A percentile compares a stretch with the other conserved stretches of the same genome.
phyloP scores from a whole-genome alignment of 2,797 vertebrate species.

The Poeciliopsis paucimaculata region DNA sequence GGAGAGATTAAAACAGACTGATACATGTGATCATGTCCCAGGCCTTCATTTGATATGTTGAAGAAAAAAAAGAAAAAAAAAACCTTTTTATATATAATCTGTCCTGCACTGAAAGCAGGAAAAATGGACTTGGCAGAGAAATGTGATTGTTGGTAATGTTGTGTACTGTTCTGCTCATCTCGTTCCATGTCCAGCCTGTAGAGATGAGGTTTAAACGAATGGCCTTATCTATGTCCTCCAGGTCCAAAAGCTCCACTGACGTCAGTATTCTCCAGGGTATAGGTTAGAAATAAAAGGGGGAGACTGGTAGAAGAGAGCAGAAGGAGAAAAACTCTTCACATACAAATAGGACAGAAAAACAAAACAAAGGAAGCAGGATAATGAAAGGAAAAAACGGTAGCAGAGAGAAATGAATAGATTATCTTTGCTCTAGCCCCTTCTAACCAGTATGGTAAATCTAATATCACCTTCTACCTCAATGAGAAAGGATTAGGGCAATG shows the following conservation, averaged over 20 bases:
- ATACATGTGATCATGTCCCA: background rate
- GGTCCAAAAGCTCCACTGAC: slow-evolving; percentile 71
- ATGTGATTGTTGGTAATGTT: slow-evolving; percentile 34
- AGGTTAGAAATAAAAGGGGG: slow-evolving; percentile 14
- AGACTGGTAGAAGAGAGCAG: slow-evolving; percentile 20
- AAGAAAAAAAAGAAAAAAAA: background rate
- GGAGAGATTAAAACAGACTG: background rate
- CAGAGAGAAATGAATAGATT: slow-evolving; percentile 19
- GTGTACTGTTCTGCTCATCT: slow-evolving; percentile 41
- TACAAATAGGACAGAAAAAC: slow-evolving; percentile 20
- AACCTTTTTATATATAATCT: slow-evolving; percentile 10
- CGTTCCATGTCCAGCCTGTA: slow-evolving; percentile 62
- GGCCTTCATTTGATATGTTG: background rate
- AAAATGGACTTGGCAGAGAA: slow-evolving; percentile 24
- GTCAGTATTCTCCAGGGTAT: slow-evolving; percentile 54
- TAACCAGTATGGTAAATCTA: slow-evolving; percentile 41
- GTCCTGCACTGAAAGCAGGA: slow-evolving; percentile 2
- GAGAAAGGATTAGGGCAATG: slow-evolving; percentile 22
- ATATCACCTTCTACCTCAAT: slow-evolving; percentile 26
- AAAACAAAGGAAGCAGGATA: slow-evolving; percentile 19
- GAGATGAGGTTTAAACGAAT: slow-evolving; percentile 71
- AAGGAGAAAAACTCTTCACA: slow-evolving; percentile 21
- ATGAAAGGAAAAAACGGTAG: slow-evolving; percentile 2
- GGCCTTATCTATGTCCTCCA: slow-evolving; percentile 81
- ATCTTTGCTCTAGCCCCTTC: slow-evolving; percentile 32